Conservation (phyloP, 1,140 invertebrate genomes). For the Whitmania pigra region DNA sequence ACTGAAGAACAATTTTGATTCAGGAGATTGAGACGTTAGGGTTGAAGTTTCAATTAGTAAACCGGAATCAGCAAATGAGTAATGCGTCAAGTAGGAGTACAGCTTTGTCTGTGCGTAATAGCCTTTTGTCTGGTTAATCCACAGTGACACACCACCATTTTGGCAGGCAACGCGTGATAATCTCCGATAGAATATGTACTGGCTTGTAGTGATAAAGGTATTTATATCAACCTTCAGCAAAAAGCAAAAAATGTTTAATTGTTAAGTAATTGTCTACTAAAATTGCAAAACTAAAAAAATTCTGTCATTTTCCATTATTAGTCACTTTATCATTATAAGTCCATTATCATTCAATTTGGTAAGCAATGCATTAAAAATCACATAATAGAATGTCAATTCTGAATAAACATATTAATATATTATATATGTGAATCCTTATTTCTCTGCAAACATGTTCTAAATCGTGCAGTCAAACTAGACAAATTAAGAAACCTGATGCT, state of each 20-base stretch:
- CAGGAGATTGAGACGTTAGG: not conserved
- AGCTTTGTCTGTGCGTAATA: not conserved
- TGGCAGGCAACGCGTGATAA: not conserved
- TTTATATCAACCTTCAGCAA: not conserved
- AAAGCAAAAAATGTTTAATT: no score
- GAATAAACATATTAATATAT: no score
- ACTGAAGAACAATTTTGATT: no score
- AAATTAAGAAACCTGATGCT: not conserved
- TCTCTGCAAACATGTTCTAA: no score
- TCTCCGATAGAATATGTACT: not conserved
- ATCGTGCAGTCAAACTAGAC: not conserved
- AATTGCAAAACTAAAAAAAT: no score
- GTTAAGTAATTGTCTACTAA: no score
- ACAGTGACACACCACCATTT: not conserved
- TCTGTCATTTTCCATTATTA: no score
- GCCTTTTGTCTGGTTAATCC: not conserved
- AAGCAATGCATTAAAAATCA: no score
- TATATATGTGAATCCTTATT: no score
- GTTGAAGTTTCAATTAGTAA: not conserved
- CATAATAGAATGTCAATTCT: no score
- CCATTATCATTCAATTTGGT: no score
- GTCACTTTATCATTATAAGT: no score
- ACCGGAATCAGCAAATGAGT: not conserved
- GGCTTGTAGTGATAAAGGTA: conserved; percentile 6
- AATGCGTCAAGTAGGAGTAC: not conserved